Evolutionary conservation across 1,140 invertebrate species (phyloP).

Genomic region (Arion vulgaris): DNA sequence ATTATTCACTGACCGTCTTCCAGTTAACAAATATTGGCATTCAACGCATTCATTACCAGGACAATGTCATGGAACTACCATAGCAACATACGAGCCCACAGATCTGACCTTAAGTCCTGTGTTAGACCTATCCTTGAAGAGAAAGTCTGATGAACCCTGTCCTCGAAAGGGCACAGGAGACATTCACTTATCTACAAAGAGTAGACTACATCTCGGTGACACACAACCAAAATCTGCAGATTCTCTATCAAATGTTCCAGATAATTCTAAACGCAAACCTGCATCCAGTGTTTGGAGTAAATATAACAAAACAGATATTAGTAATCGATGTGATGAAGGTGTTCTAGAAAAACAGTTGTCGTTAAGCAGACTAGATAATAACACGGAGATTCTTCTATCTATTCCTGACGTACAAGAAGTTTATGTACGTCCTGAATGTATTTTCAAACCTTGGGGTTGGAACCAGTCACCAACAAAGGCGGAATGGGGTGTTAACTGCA

Average conservation of each 20-base stretch:
- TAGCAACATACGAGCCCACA: not conserved
- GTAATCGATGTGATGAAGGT: too few species aligned
- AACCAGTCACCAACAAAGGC: not conserved
- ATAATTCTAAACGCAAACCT: too few species aligned
- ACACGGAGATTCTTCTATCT: not conserved
- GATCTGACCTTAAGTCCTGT: slow-evolving; percentile 20
- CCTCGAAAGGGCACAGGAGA: not conserved
- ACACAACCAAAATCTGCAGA: too few species aligned
- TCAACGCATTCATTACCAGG: not conserved
- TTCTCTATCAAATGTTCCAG: too few species aligned
- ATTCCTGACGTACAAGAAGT: not conserved
- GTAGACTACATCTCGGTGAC: too few species aligned
- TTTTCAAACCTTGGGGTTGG: not conserved
- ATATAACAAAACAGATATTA: too few species aligned
- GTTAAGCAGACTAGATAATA: not conserved
- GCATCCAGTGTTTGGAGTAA: too few species aligned
- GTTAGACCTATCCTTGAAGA: slow-evolving; percentile 49
- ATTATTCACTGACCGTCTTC: not conserved
- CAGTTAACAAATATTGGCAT: not conserved
- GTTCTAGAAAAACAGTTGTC: too few species aligned
- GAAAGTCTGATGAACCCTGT: not conserved
- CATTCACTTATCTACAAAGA: not conserved
- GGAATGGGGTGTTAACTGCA: not conserved
- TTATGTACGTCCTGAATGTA: not conserved
- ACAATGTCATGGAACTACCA: not conserved